Conservation (phyloP, 2,888 invertebrate species). For the Sipunculus nudus region DNA sequence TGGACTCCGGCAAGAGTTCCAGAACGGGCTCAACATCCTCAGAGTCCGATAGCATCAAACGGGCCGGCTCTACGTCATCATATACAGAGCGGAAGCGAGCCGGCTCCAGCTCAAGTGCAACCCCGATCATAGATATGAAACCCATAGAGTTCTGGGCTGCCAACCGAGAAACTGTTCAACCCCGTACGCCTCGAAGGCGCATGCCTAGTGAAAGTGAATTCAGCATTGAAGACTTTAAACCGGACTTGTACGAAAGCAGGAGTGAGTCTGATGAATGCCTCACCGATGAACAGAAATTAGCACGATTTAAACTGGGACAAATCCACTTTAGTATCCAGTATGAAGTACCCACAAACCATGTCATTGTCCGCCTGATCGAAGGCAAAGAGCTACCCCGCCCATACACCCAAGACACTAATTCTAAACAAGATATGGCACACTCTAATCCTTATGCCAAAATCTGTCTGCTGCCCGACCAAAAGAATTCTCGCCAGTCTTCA, state of each 20-base stretch:
- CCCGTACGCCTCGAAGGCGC: constrained; percentile 47
- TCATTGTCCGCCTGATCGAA: constrained; percentile 67
- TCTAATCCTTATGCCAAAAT: constrained; percentile 67
- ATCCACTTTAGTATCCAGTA: constrained; percentile 65
- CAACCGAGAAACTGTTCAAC: constrained; percentile 63
- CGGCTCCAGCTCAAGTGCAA: constrained; percentile 47
- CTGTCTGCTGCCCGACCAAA: constrained; percentile 66
- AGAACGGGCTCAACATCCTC: constrained; percentile 40
- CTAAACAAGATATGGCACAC: constrained; percentile 66
- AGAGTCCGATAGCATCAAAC: constrained; percentile 52
- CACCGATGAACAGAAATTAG: constrained; percentile 62
- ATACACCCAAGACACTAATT: constrained; percentile 53
- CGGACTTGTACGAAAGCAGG: constrained; percentile 60
- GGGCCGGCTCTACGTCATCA: constrained; percentile 40
- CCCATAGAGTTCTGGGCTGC: constrained; percentile 68
- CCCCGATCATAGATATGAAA: constrained; percentile 65
- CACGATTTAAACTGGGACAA: constrained; percentile 60
- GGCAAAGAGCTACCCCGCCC: constrained; percentile 66
- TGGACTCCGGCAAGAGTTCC: constrained; percentile 52
- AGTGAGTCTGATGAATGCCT: constrained; percentile 48
- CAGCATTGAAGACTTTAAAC: constrained; percentile 63
- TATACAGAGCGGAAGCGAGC: constrained; percentile 45
- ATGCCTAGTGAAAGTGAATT: constrained; percentile 63
- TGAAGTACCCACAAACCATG: constrained; percentile 57
- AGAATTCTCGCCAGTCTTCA: constrained; percentile 66